Evolutionary conservation across 2,113 vertebrate genomes (phyloP).

Genomic region (Actenoides hombroni): DNA sequence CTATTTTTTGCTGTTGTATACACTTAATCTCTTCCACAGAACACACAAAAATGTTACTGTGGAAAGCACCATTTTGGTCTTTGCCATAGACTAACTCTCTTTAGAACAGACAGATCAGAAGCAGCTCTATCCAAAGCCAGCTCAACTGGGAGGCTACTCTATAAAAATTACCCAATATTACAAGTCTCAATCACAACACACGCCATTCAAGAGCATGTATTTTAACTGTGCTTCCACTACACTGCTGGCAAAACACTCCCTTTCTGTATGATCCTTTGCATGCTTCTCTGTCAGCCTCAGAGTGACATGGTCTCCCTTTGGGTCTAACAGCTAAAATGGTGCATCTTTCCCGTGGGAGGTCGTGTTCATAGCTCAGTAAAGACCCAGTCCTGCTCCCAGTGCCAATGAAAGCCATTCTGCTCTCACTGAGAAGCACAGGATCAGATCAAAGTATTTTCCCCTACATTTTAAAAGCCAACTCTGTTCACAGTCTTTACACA

Average conservation of each 20-base stretch:
- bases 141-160: not conserved
- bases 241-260: not conserved
- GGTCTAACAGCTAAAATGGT: rapidly evolving
- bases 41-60: not conserved
- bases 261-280: not conserved
- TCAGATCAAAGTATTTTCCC: not conserved
- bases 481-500: not conserved
- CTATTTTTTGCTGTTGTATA: not conserved
- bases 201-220: not conserved
- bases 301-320: not conserved
- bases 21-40: not conserved
- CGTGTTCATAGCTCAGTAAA: not conserved
- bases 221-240: not conserved
- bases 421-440: not conserved
- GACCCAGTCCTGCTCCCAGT: not conserved
- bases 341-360: rapidly evolving
- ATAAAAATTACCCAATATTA: not conserved
- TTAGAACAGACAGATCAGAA: not conserved
- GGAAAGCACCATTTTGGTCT: not conserved
- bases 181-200: not conserved
- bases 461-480: not conserved
- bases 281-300: not conserved
- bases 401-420: not conserved
- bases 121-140: not conserved
- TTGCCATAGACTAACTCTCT: not conserved